Percentiles rank a stretch among this genome's conserved stretches.
These are phyloP conservation scores for Meloidogyne exigua DNA, from an alignment of 1,140 invertebrate genomes.

Conservation along the genomic window DNA sequence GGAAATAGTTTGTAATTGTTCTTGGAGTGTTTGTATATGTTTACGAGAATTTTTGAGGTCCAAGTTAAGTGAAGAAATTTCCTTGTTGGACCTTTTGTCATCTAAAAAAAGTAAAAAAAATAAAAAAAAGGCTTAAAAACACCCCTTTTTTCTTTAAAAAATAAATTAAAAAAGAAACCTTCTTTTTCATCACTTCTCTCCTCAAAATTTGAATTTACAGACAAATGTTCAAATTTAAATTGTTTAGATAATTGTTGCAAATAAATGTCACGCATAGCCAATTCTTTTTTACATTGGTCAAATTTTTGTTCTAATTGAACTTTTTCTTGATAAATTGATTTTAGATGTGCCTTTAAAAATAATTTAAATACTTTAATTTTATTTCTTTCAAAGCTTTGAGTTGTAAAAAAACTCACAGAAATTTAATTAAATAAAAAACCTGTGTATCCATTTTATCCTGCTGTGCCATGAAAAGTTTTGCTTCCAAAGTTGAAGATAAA, in stretches of 20 bases:
- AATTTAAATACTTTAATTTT: slow-evolving; percentile 7
- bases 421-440: slow-evolving; percentile 24
- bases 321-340: slow-evolving; percentile 50
- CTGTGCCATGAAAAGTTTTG: slow-evolving; percentile 47
- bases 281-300: slow-evolving; percentile 35
- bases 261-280: slow-evolving; percentile 52
- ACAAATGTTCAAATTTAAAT: slow-evolving; percentile 7
- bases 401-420: not conserved
- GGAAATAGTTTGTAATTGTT: slow-evolving; percentile 17
- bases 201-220: slow-evolving; percentile 28
- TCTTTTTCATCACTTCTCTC: slow-evolving; percentile 24
- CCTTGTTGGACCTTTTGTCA: not conserved
- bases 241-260: slow-evolving; percentile 41
- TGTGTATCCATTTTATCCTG: slow-evolving; percentile 49
- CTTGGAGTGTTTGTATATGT: slow-evolving; percentile 2
- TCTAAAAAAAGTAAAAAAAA: not conserved
- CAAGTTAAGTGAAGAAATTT: not conserved
- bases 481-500: slow-evolving; percentile 44
- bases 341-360: slow-evolving; percentile 43
- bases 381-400: too few relatives aligned
- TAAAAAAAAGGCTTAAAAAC: too few relatives aligned
- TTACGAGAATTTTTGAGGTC: not conserved
- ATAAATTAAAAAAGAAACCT: not conserved
- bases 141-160: not conserved
- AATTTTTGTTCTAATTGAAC: slow-evolving; percentile 28